Percentiles rank a stretch among this genome's conserved stretches.
Conservation (phyloP, 2,888 invertebrate species). For the Lepidocyrtoides sp. region DNA sequence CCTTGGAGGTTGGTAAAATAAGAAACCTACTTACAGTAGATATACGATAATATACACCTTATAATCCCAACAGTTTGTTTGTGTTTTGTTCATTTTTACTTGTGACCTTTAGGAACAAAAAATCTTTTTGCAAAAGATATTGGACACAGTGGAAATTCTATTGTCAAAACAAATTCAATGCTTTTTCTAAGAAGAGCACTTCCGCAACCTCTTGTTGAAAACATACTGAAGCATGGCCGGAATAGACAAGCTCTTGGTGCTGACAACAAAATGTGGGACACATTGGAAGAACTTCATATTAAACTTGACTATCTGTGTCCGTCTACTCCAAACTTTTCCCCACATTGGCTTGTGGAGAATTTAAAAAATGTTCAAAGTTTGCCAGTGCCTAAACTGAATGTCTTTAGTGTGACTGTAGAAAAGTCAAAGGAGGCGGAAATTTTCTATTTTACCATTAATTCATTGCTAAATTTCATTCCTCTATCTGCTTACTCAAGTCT, state of each 20-base stretch:
- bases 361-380: conserved; percentile 30
- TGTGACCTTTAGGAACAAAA: background rate
- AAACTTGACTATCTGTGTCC: conserved; percentile 62
- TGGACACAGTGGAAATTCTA: background rate
- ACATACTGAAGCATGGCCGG: background rate
- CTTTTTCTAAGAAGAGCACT: background rate
- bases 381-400: conserved; percentile 20
- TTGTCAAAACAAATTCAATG: background rate
- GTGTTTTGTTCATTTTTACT: background rate
- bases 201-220: background rate
- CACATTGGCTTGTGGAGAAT: conserved; percentile 45
- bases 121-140: conserved; percentile 13
- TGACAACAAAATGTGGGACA: background rate
- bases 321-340: conserved; percentile 47
- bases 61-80: background rate
- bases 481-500: conserved; percentile 23
- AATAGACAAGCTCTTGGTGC: background rate
- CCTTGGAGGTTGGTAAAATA: conserved; percentile 55
- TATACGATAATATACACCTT: background rate
- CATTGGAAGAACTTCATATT: conserved; percentile 52
- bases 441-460: conserved; percentile 65
- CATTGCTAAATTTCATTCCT: conserved; percentile 53
- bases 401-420: conserved; percentile 41
- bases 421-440: conserved; percentile 53
- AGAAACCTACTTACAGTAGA: no score